Conservation (phyloP, 2,113 vertebrate species). For the Urocolius indicus region DNA sequence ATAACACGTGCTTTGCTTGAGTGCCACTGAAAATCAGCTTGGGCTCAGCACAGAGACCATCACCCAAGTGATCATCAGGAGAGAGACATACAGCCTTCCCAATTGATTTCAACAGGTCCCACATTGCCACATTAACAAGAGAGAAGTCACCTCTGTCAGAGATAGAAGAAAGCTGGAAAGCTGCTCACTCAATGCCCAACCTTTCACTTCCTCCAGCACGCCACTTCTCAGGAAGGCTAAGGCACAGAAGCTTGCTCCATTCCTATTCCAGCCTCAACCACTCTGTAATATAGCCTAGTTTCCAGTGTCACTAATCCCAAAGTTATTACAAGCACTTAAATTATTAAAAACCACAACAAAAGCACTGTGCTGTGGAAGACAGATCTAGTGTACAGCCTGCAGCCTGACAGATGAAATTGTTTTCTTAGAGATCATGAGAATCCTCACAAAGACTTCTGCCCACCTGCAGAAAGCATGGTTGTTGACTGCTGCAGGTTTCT, state of each 20-base stretch:
- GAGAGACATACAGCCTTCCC: background rate
- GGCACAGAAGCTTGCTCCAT: background rate
- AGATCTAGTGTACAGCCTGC: background rate
- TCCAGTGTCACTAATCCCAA: background rate
- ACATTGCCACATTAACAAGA: background rate
- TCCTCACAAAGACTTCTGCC: background rate
- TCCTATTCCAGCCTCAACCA: background rate
- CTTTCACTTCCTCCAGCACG: background rate
- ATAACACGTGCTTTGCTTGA: background rate
- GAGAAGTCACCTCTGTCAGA: background rate
- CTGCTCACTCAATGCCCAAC: fast-evolving
- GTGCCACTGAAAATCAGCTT: background rate
- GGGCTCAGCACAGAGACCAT: background rate
- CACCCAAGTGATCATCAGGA: fast-evolving
- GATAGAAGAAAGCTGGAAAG: background rate
- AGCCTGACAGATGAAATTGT: background rate
- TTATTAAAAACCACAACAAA: background rate
- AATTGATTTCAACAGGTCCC: fast-evolving
- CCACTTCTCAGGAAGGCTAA: background rate
- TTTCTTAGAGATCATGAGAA: background rate
- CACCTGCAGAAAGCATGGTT: conserved; percentile 19
- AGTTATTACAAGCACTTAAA: background rate
- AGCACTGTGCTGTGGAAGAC: background rate
- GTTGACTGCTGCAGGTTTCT: conserved; percentile 2
- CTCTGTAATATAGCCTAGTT: background rate